Evolutionary conservation across 2,797 vertebrate genomes (phyloP), one percentile per base, ranked within the genome.

Genomic region (Sebastolobus altivelis): DNA sequence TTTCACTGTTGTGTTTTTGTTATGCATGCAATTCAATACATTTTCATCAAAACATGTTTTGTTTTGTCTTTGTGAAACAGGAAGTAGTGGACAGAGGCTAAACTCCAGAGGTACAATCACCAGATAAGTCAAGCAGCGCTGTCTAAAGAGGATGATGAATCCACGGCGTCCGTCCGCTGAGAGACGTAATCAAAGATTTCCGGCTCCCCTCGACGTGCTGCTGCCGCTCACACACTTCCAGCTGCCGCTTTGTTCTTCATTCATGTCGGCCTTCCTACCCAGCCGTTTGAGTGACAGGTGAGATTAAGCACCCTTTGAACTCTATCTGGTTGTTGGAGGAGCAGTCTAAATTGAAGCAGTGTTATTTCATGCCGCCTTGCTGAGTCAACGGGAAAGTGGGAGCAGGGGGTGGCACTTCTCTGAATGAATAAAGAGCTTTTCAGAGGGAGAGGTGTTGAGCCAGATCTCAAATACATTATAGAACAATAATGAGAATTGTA

Each of bases 261-360:
- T 85, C 84, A 77, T 29, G 84, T 88, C 79, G 10, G 75, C 67
- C 79, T 85, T 81, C 88, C 81, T 77, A 79, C 80, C 81, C 83
- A 29, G 75, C 82, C 37, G 38, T 58, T 79, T 95, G 94, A 95
- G 86, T 94, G 94, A 89, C 93, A 87, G 94, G 80, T 82, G 79
- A 94, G 90, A 96, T 95, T 94, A 94, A 93, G 90, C 87, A 87
- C 88, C 93, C 93, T 94, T 94, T 93, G 93, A 94, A 93, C 94
- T 91, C 89, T 85, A 93, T 94, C 87, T 93, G 79, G 78, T 93
- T 93, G 94, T 94, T 94, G 91, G 86, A 92, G 85, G 80, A 91
- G 82, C 85, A 52, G 87, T 87, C 87, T 89, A 94, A 94, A 94
- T 94, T 94, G 93, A 95, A 94, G 93, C 87, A 83, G 86, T 87